phyloP scores from a whole-genome alignment of 2,113 vertebrate species.

The Ceratotherium simum region DNA sequence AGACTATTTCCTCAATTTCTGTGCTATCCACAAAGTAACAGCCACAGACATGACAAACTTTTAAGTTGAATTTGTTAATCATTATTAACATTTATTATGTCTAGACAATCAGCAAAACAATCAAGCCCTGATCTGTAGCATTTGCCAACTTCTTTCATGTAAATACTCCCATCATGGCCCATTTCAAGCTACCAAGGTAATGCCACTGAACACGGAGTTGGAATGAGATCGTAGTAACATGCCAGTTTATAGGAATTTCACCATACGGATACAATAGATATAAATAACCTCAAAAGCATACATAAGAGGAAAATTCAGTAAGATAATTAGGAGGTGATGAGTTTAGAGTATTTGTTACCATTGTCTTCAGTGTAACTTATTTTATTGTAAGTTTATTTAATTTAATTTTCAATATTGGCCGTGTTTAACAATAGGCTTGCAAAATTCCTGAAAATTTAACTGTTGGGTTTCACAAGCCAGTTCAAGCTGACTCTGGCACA shows the following conservation, averaged over 20 bases:
- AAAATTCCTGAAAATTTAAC: neutral
- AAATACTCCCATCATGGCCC: neutral
- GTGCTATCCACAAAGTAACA: neutral
- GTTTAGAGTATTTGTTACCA: neutral
- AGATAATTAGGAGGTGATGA: neutral
- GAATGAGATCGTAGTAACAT: neutral
- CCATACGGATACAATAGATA: neutral
- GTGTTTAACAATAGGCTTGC: neutral
- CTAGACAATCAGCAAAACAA: neutral
- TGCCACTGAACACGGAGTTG: neutral
- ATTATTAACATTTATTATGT: neutral
- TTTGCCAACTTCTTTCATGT: neutral
- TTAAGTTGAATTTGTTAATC: neutral
- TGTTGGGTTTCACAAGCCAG: neutral
- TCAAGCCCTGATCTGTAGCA: neutral
- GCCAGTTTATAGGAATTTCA: neutral
- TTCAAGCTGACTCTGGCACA: neutral
- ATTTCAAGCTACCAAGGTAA: neutral
- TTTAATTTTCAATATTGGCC: constrained; percentile 1
- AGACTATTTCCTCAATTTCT: neutral
- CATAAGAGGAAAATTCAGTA: neutral
- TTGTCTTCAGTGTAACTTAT: neutral
- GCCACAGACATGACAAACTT: neutral
- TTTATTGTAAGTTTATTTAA: neutral
- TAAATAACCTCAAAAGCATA: neutral